Evolutionary conservation across 92 coral and sea anemone species (phyloP).

Genomic region (Phymanthus crucifer): DNA sequence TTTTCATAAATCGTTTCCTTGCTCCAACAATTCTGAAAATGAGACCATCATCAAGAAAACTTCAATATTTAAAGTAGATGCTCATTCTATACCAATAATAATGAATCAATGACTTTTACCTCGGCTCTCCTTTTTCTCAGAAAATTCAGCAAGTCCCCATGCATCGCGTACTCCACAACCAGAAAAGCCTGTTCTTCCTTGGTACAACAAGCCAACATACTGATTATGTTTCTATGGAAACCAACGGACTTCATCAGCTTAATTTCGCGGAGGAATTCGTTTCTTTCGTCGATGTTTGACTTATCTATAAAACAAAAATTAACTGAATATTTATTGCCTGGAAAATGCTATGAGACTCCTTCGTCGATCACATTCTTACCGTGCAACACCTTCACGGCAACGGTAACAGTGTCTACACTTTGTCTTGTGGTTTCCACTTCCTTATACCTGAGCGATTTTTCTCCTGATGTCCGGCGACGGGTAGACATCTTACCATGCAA

Average conservation of each 20-base stretch:
- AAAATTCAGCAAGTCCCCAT: conserved; percentile 18
- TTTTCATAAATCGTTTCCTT: neutral
- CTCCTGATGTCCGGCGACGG: neutral
- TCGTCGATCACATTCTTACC: neutral
- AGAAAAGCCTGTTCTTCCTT: conserved; percentile 11
- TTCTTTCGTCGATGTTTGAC: neutral
- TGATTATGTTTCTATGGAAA: conserved; percentile 25
- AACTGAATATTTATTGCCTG: no score
- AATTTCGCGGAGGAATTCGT: conserved; percentile 22
- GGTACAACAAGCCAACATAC: conserved; percentile 36
- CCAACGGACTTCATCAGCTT: conserved; percentile 35
- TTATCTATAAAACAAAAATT: neutral
- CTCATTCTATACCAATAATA: no score
- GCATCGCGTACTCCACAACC: conserved; percentile 21
- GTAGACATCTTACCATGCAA: neutral
- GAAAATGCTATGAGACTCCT: no score
- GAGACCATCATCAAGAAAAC: neutral
- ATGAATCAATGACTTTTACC: no score
- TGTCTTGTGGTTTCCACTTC: neutral
- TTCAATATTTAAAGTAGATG: no score
- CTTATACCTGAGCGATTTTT: neutral
- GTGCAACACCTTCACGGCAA: conserved; percentile 20
- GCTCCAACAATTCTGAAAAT: neutral
- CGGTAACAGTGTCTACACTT: neutral
- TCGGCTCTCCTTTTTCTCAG: conserved; percentile 2